Evolutionary conservation across 2,113 vertebrate genomes (phyloP).

Genomic region (Mastomys coucha): DNA sequence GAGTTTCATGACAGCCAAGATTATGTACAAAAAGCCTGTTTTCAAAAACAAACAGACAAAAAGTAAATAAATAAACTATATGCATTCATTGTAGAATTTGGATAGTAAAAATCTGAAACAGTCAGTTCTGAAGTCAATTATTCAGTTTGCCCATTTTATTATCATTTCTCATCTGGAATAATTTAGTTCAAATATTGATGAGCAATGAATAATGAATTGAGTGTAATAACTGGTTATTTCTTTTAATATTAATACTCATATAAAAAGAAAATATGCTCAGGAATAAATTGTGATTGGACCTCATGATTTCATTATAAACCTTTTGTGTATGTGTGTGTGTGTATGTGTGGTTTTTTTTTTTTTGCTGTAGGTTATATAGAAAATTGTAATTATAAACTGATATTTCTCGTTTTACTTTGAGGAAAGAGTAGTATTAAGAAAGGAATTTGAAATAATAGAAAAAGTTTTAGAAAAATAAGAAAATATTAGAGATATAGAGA

Average conservation of each 20-base stretch:
- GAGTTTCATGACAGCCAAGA: not conserved
- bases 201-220: conserved; percentile 73
- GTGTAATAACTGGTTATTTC: conserved; percentile 65
- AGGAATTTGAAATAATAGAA: conserved; percentile 27
- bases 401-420: conserved; percentile 8
- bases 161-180: conserved; percentile 56
- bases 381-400: not conserved
- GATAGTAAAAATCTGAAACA: not conserved
- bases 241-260: conserved; percentile 61
- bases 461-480: conserved; percentile 37
- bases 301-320: conserved; percentile 29
- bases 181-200: conserved; percentile 73
- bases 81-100: not conserved
- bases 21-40: not conserved
- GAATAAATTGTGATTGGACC: not conserved
- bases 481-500: not conserved
- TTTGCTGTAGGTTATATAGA: not conserved
- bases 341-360: no score
- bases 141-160: conserved; percentile 61
- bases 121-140: conserved; percentile 36
- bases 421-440: not conserved
- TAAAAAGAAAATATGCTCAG: conserved; percentile 48
- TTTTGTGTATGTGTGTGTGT: no score
- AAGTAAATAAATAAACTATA: not conserved
- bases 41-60: not conserved